A percentile compares a stretch with the other conserved stretches of the same genome.
Conservation (phyloP, 2,888 invertebrate genomes). For the Palloptera scutellata region DNA sequence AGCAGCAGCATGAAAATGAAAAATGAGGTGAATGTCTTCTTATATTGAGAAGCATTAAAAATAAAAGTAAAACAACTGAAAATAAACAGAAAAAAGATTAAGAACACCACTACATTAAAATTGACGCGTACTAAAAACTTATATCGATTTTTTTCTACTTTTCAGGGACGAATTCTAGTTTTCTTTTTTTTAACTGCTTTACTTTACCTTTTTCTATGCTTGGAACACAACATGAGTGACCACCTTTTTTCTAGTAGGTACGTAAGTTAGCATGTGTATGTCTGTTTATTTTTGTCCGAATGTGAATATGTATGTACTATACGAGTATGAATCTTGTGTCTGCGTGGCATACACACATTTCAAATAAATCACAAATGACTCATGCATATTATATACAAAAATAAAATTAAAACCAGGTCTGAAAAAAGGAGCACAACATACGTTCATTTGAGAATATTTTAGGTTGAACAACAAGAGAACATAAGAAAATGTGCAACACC, state of each 20-base stretch:
- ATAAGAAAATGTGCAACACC: neutral
- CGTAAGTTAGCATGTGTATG: constrained; percentile 3
- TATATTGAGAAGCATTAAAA: neutral
- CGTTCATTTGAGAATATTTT: neutral
- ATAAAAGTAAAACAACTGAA: neutral
- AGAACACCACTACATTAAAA: constrained; percentile 3
- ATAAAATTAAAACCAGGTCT: neutral
- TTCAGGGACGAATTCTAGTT: constrained; percentile 14
- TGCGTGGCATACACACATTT: neutral
- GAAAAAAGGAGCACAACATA: constrained; percentile 8
- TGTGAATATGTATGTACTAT: no score
- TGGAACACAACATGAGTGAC: no score
- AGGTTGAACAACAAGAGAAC: constrained; percentile 10
- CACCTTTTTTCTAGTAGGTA: no score
- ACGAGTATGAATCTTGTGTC: no score
- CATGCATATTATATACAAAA: constrained; percentile 1
- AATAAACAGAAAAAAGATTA: neutral
- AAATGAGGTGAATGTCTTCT: constrained; percentile 26
- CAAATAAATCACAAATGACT: constrained; percentile 14
- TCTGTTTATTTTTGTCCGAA: constrained; percentile 9
- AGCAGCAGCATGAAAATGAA: neutral
- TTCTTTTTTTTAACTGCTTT: no score
- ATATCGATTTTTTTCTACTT: constrained; percentile 10
- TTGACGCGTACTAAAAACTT: neutral
- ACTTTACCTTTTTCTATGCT: no score